Percentiles rank a stretch among this genome's conserved stretches.
Conservation (phyloP, 2,888 invertebrate species). For the Chrysolina oricalcia region DNA sequence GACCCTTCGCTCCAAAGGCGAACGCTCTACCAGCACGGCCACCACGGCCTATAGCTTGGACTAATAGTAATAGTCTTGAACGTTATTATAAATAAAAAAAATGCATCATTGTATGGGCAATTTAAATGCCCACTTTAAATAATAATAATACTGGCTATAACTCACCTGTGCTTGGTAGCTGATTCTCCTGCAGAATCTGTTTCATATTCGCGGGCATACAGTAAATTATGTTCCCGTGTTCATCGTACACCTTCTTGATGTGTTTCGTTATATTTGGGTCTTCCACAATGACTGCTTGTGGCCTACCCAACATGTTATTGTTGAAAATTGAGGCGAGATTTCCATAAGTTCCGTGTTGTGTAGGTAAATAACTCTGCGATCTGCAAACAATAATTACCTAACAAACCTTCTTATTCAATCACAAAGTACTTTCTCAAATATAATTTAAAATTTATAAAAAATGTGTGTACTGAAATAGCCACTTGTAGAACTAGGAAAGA, state of each 20-base stretch:
- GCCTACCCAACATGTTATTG: constrained; percentile 65
- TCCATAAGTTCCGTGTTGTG: constrained; percentile 78
- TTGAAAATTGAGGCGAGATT: constrained; percentile 79
- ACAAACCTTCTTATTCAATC: too few species aligned
- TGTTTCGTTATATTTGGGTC: constrained; percentile 77
- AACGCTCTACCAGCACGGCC: too few species aligned
- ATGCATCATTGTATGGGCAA: too few species aligned
- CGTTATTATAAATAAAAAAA: too few species aligned
- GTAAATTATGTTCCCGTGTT: constrained; percentile 78
- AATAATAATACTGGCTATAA: background rate
- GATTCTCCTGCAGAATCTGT: constrained; percentile 70
- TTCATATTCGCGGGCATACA: constrained; percentile 76
- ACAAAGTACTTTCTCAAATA: too few species aligned
- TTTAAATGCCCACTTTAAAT: too few species aligned
- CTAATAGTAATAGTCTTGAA: too few species aligned
- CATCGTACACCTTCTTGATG: constrained; percentile 77
- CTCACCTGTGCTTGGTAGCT: constrained; percentile 66
- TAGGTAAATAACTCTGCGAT: constrained; percentile 69
- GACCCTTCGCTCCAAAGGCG: too few species aligned
- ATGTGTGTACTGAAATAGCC: too few species aligned
- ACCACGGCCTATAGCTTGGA: too few species aligned
- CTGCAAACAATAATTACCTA: constrained; percentile 12
- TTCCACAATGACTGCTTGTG: constrained; percentile 74
- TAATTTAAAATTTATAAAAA: too few species aligned
- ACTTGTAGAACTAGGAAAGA: too few species aligned